These are phyloP conservation scores for Emesis castigata DNA, from an alignment of 2,888 invertebrate genomes.

Conservation along the genomic window DNA sequence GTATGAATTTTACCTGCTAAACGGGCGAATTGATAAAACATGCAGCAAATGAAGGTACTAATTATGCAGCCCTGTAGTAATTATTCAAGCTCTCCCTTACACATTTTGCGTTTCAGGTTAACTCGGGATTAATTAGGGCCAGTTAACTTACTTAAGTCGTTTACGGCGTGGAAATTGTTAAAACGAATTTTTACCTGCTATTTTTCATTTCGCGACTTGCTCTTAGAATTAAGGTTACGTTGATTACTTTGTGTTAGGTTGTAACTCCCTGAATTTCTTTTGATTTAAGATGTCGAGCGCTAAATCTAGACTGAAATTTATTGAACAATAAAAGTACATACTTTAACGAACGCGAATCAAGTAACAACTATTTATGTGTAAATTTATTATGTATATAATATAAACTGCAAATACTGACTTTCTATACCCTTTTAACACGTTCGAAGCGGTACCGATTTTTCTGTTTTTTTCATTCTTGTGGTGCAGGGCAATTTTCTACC, in stretches of 20 bases:
- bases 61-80: background rate
- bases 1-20: background rate
- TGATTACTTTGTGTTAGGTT: background rate
- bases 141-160: slow-evolving; percentile 38
- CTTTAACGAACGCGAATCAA: too few species aligned
- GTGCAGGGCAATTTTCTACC: too few species aligned
- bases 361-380: too few species aligned
- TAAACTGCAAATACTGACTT: too few species aligned
- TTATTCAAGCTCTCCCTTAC: slow-evolving; percentile 19
- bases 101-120: slow-evolving; percentile 30
- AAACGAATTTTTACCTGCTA: background rate
- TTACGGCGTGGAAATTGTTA: background rate
- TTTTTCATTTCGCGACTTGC: background rate
- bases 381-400: too few species aligned
- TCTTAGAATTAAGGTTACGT: background rate
- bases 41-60: slow-evolving; percentile 1
- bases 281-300: too few species aligned
- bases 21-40: background rate
- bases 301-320: too few species aligned
- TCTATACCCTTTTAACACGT: too few species aligned
- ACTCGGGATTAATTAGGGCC: slow-evolving; percentile 42
- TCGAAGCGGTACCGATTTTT: too few species aligned
- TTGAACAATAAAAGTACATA: too few species aligned
- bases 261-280: background rate
- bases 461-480: too few species aligned